Percentiles rank a stretch among this genome's conserved stretches.
Evolutionary conservation across 2,888 invertebrate genomes (phyloP).

Genomic region (Augiades crinisus): DNA sequence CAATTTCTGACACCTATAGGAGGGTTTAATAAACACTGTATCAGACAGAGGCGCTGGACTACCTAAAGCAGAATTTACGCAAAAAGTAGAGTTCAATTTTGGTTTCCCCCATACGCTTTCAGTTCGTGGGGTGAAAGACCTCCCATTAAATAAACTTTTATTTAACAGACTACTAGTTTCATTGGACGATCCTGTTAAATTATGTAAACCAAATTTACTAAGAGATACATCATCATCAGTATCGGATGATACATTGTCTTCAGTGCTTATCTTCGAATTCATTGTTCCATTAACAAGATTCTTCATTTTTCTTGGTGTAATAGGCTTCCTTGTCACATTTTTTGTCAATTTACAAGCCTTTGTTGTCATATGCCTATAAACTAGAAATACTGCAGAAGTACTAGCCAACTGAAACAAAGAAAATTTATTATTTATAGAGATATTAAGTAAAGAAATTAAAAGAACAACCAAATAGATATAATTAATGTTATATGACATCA

Average conservation of each 20-base stretch:
- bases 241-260: conserved; percentile 55
- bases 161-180: conserved; percentile 55
- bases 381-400: conserved; percentile 51
- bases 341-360: conserved; percentile 35
- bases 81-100: conserved; percentile 66
- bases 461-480: too few relatives aligned
- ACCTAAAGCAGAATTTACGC: conserved; percentile 53
- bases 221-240: conserved; percentile 73
- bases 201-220: conserved; percentile 68
- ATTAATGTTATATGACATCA: too few relatives aligned
- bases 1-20: conserved; percentile 65
- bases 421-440: conserved; percentile 14
- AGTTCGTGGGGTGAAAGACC: conserved; percentile 58
- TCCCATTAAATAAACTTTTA: conserved; percentile 55
- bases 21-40: conserved; percentile 62
- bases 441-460: too few relatives aligned
- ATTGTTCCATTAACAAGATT: conserved; percentile 45
- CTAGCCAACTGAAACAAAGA: conserved; percentile 58
- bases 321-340: conserved; percentile 37
- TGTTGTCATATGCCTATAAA: conserved; percentile 54
- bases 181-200: conserved; percentile 64
- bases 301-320: conserved; percentile 53
- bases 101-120: conserved; percentile 64
- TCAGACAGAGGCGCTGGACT: conserved; percentile 61
- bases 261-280: conserved; percentile 49